Evolutionary conservation across 2,113 vertebrate species (phyloP).

Genomic region (Apus apus): DNA sequence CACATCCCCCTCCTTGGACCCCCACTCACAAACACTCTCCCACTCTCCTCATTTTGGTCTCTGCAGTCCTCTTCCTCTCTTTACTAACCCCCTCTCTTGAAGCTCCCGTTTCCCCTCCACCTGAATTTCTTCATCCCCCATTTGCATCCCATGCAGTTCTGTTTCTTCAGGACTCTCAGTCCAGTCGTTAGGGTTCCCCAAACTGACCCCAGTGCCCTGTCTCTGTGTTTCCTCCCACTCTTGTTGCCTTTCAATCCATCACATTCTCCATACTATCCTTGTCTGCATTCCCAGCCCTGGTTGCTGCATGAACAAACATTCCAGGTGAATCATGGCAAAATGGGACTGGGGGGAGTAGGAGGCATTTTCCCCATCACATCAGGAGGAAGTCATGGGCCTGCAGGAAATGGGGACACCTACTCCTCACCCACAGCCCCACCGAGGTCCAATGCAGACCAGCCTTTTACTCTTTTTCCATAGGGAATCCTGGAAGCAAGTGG

Average conservation of each 20-base stretch:
- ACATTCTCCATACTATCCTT: accelerated
- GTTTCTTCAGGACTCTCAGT: not conserved
- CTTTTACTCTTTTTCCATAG: not conserved
- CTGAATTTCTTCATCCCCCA: not conserved
- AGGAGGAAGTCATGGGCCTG: too few species aligned
- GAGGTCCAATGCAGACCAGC: too few species aligned
- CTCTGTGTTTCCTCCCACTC: too few species aligned
- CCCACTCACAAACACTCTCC: not conserved
- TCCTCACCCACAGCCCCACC: too few species aligned
- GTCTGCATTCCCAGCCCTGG: not conserved
- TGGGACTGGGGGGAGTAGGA: not conserved
- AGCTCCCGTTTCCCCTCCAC: too few species aligned
- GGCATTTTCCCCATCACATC: not conserved
- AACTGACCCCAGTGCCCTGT: too few species aligned
- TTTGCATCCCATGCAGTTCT: not conserved
- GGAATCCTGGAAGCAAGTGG: accelerated
- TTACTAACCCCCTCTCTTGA: too few species aligned
- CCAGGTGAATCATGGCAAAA: not conserved
- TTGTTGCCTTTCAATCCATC: too few species aligned
- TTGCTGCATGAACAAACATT: not conserved
- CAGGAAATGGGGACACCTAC: too few species aligned
- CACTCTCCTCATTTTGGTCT: accelerated
- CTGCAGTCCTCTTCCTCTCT: not conserved
- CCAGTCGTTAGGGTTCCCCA: too few species aligned
- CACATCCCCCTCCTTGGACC: not conserved